Evolutionary conservation across 2,888 invertebrate genomes (phyloP).

Genomic region (Megalurothrips usitatus): DNA sequence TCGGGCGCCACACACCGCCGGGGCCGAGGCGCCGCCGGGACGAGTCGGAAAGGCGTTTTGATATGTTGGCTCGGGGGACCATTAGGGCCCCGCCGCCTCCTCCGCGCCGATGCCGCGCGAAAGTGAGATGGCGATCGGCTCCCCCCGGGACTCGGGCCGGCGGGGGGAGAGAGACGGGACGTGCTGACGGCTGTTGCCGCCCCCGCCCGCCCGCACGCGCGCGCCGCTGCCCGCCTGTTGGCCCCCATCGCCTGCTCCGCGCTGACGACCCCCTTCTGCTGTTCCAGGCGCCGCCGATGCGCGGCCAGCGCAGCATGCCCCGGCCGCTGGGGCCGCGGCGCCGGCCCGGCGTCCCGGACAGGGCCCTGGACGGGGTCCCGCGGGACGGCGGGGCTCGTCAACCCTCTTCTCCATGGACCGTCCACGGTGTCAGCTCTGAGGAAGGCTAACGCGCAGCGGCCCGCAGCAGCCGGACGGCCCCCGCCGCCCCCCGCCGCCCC

Average conservation of each 20-base stretch:
- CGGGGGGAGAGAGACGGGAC: slow-evolving; percentile 5
- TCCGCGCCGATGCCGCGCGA: too few species aligned
- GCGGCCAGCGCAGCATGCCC: too few species aligned
- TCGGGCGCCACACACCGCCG: too few species aligned
- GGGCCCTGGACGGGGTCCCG: neutral
- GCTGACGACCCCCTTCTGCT: neutral
- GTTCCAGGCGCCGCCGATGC: neutral
- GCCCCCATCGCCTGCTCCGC: neutral
- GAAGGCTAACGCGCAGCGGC: neutral
- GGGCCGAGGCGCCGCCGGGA: too few species aligned
- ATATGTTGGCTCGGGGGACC: too few species aligned
- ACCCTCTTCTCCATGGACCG: neutral
- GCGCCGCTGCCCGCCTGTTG: neutral
- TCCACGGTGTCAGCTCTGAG: neutral
- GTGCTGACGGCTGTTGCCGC: neutral
- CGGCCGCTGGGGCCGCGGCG: neutral
- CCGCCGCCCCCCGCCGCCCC: neutral
- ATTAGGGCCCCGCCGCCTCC: too few species aligned
- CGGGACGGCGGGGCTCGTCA: neutral
- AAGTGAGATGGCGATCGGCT: too few species aligned
- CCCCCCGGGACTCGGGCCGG: too few species aligned
- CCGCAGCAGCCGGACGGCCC: neutral
- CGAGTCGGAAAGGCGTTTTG: too few species aligned
- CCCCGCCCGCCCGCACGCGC: neutral
- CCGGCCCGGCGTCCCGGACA: neutral